Evolutionary conservation across 2,888 invertebrate species (phyloP).

Genomic region (Watsonalla cultraria): DNA sequence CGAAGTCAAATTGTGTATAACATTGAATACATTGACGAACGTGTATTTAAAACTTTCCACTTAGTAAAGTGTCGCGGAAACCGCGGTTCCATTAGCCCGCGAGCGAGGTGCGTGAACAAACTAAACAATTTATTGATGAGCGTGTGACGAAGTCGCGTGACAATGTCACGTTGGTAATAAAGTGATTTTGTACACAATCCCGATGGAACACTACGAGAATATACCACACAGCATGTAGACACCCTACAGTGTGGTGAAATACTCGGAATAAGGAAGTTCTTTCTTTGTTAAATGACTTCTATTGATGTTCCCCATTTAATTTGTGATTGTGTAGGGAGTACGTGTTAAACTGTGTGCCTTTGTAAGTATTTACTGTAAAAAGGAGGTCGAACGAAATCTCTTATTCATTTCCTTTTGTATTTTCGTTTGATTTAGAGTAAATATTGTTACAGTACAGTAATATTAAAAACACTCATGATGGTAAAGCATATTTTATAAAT

Average conservation of each 20-base stretch:
- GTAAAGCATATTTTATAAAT: too few relatives aligned
- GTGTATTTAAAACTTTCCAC: slow-evolving; percentile 2
- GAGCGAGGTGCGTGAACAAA: slow-evolving; percentile 17
- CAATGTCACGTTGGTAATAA: slow-evolving; percentile 8
- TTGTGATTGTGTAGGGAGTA: too few relatives aligned
- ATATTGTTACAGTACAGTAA: too few relatives aligned
- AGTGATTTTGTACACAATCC: slow-evolving; percentile 9
- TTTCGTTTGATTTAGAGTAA: too few relatives aligned
- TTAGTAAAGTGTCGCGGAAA: slow-evolving; percentile 2
- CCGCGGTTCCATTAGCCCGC: slow-evolving; percentile 11
- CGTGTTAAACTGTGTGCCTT: too few relatives aligned
- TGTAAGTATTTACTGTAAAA: too few relatives aligned
- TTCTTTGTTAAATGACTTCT: not conserved
- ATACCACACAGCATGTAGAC: not conserved
- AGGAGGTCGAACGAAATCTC: too few relatives aligned
- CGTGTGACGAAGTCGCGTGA: slow-evolving; percentile 16
- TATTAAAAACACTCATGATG: too few relatives aligned
- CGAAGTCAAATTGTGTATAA: too few relatives aligned
- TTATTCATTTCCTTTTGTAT: too few relatives aligned
- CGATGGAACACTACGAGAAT: not conserved
- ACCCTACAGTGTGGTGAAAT: not conserved
- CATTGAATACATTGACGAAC: not conserved
- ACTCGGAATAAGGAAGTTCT: not conserved
- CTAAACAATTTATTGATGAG: slow-evolving; percentile 20
- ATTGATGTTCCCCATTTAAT: not conserved